phyloP scores from a whole-genome alignment of 2,888 invertebrate species.

The Griposia aprilina region DNA sequence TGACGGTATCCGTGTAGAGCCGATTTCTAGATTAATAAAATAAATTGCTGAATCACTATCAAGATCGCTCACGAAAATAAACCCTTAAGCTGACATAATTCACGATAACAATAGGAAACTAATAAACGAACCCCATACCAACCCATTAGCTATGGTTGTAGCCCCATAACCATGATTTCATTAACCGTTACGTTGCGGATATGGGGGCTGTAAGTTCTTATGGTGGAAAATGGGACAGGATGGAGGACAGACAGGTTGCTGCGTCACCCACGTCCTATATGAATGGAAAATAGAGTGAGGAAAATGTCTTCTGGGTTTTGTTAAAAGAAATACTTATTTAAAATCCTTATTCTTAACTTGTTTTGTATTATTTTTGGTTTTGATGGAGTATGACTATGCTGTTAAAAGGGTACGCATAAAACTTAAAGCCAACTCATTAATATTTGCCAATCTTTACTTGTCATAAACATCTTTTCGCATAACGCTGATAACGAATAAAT shows the following conservation, averaged over 20 bases:
- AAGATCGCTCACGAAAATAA: conserved; percentile 30
- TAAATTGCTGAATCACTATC: conserved; percentile 12
- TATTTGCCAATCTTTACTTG: too few species aligned
- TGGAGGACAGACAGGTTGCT: conserved; percentile 23
- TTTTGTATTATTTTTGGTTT: neutral
- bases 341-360: neutral
- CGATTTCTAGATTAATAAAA: neutral
- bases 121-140: conserved; percentile 44
- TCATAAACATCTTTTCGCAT: neutral
- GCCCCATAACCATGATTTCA: conserved; percentile 58
- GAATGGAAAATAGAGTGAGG: neutral
- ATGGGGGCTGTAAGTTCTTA: conserved; percentile 32
- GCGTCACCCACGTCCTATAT: conserved; percentile 28
- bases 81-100: conserved; percentile 44
- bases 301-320: neutral
- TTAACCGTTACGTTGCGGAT: conserved; percentile 43
- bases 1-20: neutral
- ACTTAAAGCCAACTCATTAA: neutral
- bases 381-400: too few species aligned
- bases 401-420: neutral
- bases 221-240: conserved; percentile 13
- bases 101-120: conserved; percentile 52
- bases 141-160: conserved; percentile 51
- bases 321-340: neutral
- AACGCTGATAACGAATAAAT: neutral